A percentile compares a stretch with the other conserved stretches of the same genome.
phyloP scores from a whole-genome alignment of 2,797 vertebrate genomes.

The Ctenopoma multispine region DNA sequence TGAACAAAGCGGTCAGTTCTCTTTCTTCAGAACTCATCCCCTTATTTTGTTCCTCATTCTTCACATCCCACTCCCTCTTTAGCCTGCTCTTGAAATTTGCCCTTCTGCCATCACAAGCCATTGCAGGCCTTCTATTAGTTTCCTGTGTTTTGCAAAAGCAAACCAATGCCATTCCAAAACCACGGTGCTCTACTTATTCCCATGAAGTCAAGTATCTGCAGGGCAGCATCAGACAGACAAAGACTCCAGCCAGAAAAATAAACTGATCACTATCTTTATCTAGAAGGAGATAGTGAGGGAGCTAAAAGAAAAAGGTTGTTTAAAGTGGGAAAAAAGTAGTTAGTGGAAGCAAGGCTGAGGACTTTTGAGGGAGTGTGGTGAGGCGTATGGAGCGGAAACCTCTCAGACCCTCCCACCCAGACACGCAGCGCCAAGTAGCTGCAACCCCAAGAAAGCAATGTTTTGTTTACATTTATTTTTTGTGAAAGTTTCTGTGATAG shows the following conservation, averaged over 20 bases:
- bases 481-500: background rate
- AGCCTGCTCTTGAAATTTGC: constrained; percentile 59
- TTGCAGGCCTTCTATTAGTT: constrained; percentile 68
- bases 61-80: constrained; percentile 61
- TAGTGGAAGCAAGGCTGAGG: constrained; percentile 3
- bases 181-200: constrained; percentile 50
- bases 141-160: constrained; percentile 77
- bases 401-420: constrained; percentile 12
- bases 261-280: constrained; percentile 53
- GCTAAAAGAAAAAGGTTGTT: background rate
- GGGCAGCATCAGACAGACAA: constrained; percentile 48
- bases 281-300: constrained; percentile 31
- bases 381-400: background rate
- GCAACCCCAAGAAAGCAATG: background rate
- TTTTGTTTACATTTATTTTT: constrained; percentile 11
- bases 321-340: background rate
- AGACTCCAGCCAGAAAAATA: constrained; percentile 57
- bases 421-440: constrained; percentile 6
- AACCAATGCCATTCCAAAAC: constrained; percentile 51
- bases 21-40: constrained; percentile 42
- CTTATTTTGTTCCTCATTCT: constrained; percentile 67
- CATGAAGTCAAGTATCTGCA: constrained; percentile 67
- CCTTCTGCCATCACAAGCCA: constrained; percentile 69
- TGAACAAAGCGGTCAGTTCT: constrained; percentile 40
- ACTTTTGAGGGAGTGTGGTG: constrained; percentile 10